phyloP scores from a whole-genome alignment of 2,888 invertebrate species.

The Anthrax anthrax region DNA sequence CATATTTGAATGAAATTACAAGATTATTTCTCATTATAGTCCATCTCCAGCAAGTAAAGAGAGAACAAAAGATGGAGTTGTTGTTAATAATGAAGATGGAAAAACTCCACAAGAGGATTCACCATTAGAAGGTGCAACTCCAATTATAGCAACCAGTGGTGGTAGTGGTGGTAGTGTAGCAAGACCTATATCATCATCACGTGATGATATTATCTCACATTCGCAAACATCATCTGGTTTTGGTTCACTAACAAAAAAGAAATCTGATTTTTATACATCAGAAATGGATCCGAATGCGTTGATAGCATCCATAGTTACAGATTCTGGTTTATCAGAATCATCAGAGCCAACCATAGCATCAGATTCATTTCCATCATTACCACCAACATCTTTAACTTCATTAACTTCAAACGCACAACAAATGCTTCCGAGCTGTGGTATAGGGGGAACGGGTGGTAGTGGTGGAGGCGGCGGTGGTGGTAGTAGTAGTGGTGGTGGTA shows the following conservation, averaged over 20 bases:
- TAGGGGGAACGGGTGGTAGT: constrained; percentile 19
- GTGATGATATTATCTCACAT: constrained; percentile 43
- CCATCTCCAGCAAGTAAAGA: constrained; percentile 38
- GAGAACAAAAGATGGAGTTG: background rate
- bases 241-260: constrained; percentile 68
- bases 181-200: constrained; percentile 30
- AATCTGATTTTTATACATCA: constrained; percentile 18
- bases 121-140: constrained; percentile 17
- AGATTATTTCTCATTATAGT: constrained; percentile 26
- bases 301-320: constrained; percentile 31
- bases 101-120: constrained; percentile 26
- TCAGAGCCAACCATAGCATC: constrained; percentile 25
- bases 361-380: constrained; percentile 19
- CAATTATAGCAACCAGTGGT: constrained; percentile 23
- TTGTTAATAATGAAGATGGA: background rate
- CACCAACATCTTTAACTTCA: constrained; percentile 19
- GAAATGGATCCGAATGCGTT: constrained; percentile 23
- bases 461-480: constrained; percentile 17
- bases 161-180: constrained; percentile 11
- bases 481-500: constrained; percentile 8
- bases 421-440: constrained; percentile 14
- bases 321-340: constrained; percentile 33
- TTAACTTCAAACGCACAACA: constrained; percentile 22
- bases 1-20: background rate
- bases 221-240: constrained; percentile 72